Evolutionary conservation across 2,113 vertebrate species (phyloP).

Genomic region (Sceloporus tristichus): DNA sequence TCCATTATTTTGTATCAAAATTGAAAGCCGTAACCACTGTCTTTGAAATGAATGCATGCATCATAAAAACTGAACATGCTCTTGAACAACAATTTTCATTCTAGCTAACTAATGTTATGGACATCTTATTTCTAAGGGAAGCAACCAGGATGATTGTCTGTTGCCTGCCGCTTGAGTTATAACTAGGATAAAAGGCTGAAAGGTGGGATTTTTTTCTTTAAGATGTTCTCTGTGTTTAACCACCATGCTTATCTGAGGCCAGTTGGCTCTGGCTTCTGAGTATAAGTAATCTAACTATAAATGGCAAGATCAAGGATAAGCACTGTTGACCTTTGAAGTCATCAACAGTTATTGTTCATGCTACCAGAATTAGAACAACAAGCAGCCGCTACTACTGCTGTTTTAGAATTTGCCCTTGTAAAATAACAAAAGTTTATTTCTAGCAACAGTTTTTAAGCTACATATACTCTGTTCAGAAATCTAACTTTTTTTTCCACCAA

Average conservation of each 20-base stretch:
- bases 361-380: slow-evolving; percentile 21
- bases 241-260: slow-evolving; percentile 15
- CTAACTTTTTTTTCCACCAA: neutral
- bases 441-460: neutral
- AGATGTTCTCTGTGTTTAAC: neutral
- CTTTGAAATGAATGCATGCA: too few species aligned
- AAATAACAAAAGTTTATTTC: slow-evolving; percentile 1
- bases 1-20: neutral
- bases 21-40: too few species aligned
- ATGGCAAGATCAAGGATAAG: slow-evolving; percentile 25
- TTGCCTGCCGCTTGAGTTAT: neutral
- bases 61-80: neutral
- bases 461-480: neutral
- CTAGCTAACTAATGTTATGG: neutral
- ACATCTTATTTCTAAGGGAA: too few species aligned
- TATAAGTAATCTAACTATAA: slow-evolving; percentile 26
- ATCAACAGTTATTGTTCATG: slow-evolving; percentile 16
- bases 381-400: neutral
- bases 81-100: neutral
- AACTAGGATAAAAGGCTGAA: neutral
- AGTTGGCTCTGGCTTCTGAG: slow-evolving; percentile 15
- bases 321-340: slow-evolving; percentile 40
- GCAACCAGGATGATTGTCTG: neutral
- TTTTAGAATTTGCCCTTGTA: neutral
- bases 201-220: slow-evolving; percentile 29